These are phyloP conservation scores for Ciconia maguari DNA, from an alignment of 2,113 vertebrate genomes.

Conservation along the genomic window DNA sequence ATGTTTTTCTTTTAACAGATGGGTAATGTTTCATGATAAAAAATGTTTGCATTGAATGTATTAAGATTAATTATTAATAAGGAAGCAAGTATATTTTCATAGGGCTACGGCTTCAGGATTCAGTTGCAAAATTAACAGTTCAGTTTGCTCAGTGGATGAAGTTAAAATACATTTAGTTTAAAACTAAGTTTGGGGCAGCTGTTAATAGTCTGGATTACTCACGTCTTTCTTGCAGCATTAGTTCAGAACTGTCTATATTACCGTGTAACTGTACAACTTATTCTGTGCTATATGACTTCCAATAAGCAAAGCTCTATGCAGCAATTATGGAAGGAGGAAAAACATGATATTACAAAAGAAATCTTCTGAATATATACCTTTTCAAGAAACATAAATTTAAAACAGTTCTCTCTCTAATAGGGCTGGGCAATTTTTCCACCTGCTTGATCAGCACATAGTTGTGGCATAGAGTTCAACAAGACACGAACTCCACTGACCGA, in stretches of 20 bases:
- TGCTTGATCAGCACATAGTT: neutral
- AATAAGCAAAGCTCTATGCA: neutral
- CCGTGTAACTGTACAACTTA: neutral
- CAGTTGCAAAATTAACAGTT: constrained; percentile 41
- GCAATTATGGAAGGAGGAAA: neutral
- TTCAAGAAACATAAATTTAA: neutral
- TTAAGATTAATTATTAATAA: constrained; percentile 80
- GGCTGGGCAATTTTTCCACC: neutral
- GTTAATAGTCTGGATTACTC: neutral
- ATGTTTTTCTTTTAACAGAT: constrained; percentile 73
- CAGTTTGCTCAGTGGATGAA: constrained; percentile 66
- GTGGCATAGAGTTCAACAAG: neutral
- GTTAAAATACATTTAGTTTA: constrained; percentile 33
- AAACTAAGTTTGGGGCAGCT: constrained; percentile 59
- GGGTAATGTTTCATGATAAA: constrained; percentile 58
- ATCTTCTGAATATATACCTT: neutral
- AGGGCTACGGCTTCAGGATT: constrained; percentile 57
- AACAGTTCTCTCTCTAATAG: neutral
- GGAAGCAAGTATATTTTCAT: constrained; percentile 66
- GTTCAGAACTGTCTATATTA: neutral
- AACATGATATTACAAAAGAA: neutral
- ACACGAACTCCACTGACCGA: neutral
- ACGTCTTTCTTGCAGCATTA: neutral
- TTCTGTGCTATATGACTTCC: neutral
- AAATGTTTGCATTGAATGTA: constrained; percentile 65